A percentile compares a stretch with the other conserved stretches of the same genome.
These are phyloP conservation scores for Geotrypetes seraphini DNA, from an alignment of 2,797 vertebrate species.

Conservation along the genomic window DNA sequence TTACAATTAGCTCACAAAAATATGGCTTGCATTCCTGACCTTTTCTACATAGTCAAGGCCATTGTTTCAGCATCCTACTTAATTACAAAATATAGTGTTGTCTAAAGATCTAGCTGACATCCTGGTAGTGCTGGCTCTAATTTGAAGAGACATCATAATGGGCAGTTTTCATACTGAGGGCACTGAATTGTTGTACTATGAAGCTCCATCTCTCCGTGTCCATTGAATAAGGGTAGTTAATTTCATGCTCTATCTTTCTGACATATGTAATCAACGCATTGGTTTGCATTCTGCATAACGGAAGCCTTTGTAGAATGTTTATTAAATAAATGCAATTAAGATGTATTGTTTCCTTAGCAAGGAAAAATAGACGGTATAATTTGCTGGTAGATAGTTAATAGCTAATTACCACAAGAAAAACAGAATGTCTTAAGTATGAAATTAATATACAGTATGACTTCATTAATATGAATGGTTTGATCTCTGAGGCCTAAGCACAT, in stretches of 20 bases:
- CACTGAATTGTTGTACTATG: conserved; percentile 35
- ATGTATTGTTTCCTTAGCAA: conserved; percentile 9
- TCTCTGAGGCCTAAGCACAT: neutral
- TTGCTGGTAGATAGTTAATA: too few species aligned
- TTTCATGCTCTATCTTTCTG: conserved; percentile 53
- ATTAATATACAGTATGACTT: too few species aligned
- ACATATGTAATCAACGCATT: conserved; percentile 40
- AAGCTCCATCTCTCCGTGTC: conserved; percentile 34
- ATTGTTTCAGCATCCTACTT: conserved; percentile 32
- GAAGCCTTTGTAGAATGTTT: conserved; percentile 32
- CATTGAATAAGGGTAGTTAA: conserved; percentile 42
- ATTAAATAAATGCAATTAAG: conserved; percentile 10
- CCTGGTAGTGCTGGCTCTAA: conserved; percentile 25
- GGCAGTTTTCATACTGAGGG: conserved; percentile 36
- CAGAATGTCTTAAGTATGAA: too few species aligned
- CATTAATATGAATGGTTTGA: too few species aligned
- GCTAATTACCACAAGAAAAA: too few species aligned
- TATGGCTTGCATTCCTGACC: conserved; percentile 31
- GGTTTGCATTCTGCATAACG: conserved; percentile 39
- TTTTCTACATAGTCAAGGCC: conserved; percentile 29
- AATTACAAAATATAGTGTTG: conserved; percentile 29
- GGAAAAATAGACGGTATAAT: conserved; percentile 18
- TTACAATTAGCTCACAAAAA: conserved; percentile 27
- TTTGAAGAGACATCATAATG: conserved; percentile 33
- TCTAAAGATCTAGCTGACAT: conserved; percentile 23